A percentile compares a stretch with the other conserved stretches of the same genome.
Conservation (phyloP, 2,113 vertebrate species). For the Gadus macrocephalus region DNA sequence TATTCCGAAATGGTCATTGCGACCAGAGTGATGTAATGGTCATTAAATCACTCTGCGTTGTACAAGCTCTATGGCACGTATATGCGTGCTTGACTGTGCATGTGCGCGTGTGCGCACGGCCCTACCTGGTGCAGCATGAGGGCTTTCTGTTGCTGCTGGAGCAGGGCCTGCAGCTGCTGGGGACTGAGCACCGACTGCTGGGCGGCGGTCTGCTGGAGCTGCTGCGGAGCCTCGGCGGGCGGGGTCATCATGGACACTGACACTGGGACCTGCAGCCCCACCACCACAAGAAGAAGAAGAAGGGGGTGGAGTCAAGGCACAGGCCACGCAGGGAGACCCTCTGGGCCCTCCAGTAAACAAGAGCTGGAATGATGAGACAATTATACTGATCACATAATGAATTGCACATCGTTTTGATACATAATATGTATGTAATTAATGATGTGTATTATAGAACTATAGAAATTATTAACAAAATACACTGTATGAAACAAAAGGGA, state of each 20-base stretch:
- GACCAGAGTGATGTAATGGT: too few relatives aligned
- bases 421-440: too few relatives aligned
- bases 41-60: too few relatives aligned
- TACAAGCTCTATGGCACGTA: too few relatives aligned
- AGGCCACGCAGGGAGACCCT: background rate
- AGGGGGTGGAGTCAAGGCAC: background rate
- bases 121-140: conserved; percentile 76
- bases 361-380: too few relatives aligned
- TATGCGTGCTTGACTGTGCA: too few relatives aligned
- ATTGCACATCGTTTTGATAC: too few relatives aligned
- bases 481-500: background rate
- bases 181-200: conserved; percentile 68
- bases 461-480: too few relatives aligned
- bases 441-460: too few relatives aligned
- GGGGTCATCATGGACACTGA: conserved; percentile 70
- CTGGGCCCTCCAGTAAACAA: too few relatives aligned
- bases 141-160: conserved; percentile 76
- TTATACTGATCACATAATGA: too few relatives aligned
- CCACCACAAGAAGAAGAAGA: background rate
- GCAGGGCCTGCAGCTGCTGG: conserved; percentile 71
- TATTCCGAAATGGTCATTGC: too few relatives aligned
- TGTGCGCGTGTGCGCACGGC: background rate
- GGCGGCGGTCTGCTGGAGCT: conserved; percentile 53
- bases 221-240: conserved; percentile 69
- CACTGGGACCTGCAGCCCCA: conserved; percentile 52